These are phyloP conservation scores for Eilema griseolum DNA, from an alignment of 2,888 invertebrate genomes.

Conservation along the genomic window DNA sequence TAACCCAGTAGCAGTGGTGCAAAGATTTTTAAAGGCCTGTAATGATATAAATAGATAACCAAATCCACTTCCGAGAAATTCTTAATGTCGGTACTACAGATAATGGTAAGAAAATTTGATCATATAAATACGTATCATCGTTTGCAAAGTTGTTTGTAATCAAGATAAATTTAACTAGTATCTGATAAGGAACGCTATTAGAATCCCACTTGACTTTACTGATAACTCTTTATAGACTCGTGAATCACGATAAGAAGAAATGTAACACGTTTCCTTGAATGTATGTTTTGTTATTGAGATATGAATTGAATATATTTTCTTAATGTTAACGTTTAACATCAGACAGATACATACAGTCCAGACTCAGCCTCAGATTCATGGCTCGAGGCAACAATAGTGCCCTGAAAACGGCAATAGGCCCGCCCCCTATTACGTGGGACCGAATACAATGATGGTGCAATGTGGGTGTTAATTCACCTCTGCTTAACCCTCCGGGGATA, in stretches of 20 bases:
- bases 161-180: slow-evolving; percentile 59
- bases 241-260: slow-evolving; percentile 55
- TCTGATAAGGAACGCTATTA: slow-evolving; percentile 67
- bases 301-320: neutral
- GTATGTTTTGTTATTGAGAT: slow-evolving; percentile 20
- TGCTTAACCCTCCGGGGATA: too few species aligned
- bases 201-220: slow-evolving; percentile 56
- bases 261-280: slow-evolving; percentile 28
- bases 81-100: neutral
- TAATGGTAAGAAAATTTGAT: slow-evolving; percentile 9
- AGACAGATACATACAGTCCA: too few species aligned
- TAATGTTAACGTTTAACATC: too few species aligned
- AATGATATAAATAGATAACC: neutral
- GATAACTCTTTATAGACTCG: slow-evolving; percentile 70
- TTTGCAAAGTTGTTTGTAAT: slow-evolving; percentile 14
- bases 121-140: slow-evolving; percentile 2
- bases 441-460: too few species aligned
- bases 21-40: neutral
- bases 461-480: too few species aligned
- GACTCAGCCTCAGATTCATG: too few species aligned
- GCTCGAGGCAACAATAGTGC: too few species aligned
- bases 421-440: too few species aligned
- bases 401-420: too few species aligned
- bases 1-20: neutral
- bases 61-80: neutral